phyloP scores from a whole-genome alignment of 2,113 vertebrate species.

The Rostratula benghalensis region DNA sequence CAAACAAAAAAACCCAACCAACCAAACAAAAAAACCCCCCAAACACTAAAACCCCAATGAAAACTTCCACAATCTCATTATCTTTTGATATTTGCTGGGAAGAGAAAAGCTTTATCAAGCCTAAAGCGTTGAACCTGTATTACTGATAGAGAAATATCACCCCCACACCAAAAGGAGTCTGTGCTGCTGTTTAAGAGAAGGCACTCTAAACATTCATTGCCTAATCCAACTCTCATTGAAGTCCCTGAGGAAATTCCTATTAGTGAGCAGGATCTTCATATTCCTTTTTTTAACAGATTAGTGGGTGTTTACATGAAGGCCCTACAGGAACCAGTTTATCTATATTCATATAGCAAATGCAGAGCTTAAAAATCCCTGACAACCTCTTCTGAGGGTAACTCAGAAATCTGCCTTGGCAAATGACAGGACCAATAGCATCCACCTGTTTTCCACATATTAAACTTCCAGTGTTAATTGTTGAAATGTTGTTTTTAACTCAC shows the following conservation, averaged over 20 bases:
- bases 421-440: not conserved
- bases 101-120: not conserved
- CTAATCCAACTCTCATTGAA: not conserved
- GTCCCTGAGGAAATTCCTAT: not conserved
- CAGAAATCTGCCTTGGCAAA: not conserved
- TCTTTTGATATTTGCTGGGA: not conserved
- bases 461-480: not conserved
- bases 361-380: not conserved
- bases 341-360: not conserved
- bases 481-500: not conserved
- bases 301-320: conserved; percentile 9
- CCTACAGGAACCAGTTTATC: conserved; percentile 5
- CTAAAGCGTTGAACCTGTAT: not conserved
- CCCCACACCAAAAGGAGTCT: not conserved
- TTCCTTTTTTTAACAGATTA: conserved; percentile 17
- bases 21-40: no score
- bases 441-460: not conserved
- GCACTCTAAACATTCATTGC: not conserved
- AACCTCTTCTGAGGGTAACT: not conserved
- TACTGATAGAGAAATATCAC: not conserved
- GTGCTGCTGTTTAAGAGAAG: not conserved
- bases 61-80: not conserved
- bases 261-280: not conserved
- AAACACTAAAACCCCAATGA: not conserved
- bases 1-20: no score